Conservation (phyloP, 1,140 invertebrate genomes). For the Papilio aristodemus region DNA sequence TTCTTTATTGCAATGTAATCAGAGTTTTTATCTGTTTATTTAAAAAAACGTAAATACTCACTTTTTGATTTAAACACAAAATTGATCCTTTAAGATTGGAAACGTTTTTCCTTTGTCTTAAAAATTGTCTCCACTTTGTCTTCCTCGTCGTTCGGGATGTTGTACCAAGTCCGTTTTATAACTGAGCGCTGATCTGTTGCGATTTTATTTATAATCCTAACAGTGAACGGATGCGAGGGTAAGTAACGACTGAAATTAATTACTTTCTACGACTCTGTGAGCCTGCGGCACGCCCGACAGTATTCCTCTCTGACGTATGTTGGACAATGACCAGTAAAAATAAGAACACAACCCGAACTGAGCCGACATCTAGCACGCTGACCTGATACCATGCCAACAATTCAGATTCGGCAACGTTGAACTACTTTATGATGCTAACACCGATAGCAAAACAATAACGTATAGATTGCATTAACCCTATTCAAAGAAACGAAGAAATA, state of each 20-base stretch:
- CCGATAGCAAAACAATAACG: constrained; percentile 26
- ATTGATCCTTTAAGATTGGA: not conserved
- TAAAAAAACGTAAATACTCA: not conserved
- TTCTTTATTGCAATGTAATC: not conserved
- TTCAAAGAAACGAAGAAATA: no score
- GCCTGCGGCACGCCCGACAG: constrained; percentile 43
- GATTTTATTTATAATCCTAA: constrained; percentile 65
- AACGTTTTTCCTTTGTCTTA: not conserved
- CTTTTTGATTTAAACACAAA: constrained; percentile 3
- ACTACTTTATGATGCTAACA: constrained; percentile 40
- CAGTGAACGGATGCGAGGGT: constrained; percentile 55
- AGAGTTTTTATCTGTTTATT: not conserved
- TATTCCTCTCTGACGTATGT: constrained; percentile 63
- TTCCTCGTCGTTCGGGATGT: not conserved
- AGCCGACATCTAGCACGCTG: constrained; percentile 72
- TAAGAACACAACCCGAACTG: constrained; percentile 58
- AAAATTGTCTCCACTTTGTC: not conserved
- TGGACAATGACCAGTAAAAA: constrained; percentile 77
- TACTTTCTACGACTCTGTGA: constrained; percentile 58
- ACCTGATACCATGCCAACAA: constrained; percentile 72
- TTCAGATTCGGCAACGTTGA: constrained; percentile 52
- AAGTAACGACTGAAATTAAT: constrained; percentile 70
- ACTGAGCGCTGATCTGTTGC: constrained; percentile 53
- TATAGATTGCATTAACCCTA: not conserved
- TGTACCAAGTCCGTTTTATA: constrained; percentile 47